phyloP scores from a whole-genome alignment of 2,797 vertebrate species.

The Epinephelus coioides region DNA sequence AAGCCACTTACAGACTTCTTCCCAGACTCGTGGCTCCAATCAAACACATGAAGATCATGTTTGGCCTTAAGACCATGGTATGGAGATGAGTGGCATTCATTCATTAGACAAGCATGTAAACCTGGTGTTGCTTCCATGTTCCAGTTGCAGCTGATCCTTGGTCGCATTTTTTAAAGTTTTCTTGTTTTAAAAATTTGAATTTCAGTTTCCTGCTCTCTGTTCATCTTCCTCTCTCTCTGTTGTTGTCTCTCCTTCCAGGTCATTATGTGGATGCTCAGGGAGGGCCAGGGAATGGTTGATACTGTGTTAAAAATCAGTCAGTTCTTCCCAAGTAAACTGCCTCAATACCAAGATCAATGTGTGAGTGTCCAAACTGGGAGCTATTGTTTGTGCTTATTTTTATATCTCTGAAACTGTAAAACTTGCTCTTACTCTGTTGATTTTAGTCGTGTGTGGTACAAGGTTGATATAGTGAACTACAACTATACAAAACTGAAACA shows the following conservation, averaged over 20 bases:
- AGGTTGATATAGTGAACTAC: too few species aligned
- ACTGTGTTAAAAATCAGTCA: conserved; percentile 72
- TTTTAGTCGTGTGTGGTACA: not conserved
- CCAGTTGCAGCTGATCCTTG: not conserved
- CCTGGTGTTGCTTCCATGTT: not conserved
- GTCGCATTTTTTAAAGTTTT: not conserved
- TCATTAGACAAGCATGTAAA: not conserved
- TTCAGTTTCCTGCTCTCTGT: not conserved
- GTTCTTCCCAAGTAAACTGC: conserved; percentile 79
- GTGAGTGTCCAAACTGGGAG: conserved; percentile 57
- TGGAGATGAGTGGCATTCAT: not conserved
- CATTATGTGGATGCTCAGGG: conserved; percentile 83
- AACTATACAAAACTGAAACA: too few species aligned
- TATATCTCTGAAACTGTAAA: not conserved
- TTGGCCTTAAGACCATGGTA: conserved; percentile 87
- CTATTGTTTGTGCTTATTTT: not conserved
- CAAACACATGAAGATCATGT: conserved; percentile 88
- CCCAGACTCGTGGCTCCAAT: conserved; percentile 80
- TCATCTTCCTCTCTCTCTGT: not conserved
- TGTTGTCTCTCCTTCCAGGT: conserved; percentile 61
- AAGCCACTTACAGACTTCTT: conserved; percentile 68
- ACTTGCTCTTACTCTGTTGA: not conserved
- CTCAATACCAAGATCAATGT: conserved; percentile 80
- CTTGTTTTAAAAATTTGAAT: not conserved
- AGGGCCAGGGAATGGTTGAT: conserved; percentile 55